Base-by-base conservation (phyloP, 2,888 invertebrate genomes). In the Leucophenga montana region DNA sequence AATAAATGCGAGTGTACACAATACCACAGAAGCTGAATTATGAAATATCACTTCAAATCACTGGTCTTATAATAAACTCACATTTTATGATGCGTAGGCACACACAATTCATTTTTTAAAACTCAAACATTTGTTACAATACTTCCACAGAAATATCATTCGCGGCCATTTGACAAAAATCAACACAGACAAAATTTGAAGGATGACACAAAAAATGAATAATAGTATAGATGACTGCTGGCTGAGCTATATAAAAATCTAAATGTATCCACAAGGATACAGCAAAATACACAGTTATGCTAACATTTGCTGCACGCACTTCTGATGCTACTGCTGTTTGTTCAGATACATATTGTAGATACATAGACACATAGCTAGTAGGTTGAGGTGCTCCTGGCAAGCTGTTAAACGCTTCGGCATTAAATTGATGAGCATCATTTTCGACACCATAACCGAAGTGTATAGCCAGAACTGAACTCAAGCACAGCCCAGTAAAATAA, bases 381-480 rank as follows among this genome's bases (percentile, higher is more conserved):
- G 18, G 56, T 20, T 18, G 27, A 56, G 14, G 20, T 1, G 13
- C 16, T 16, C 13, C 39, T 31, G 18, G 33, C 18, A 44, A 39
- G 61, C 18, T 20, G 67, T 62, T 64, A 72, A 78, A 77, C 62
- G 82, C 72, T 73, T 67, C 16, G 70, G 70, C 78, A 82, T 85
- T 76, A 82, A 79, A 73, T 82, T 79, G 73, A 82, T 84, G 79
- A 75, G 73, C 68, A 59, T 44, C 66, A 67, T 68, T 74, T 75
- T 70, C 56, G 69, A 70, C 68, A 68, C 39, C 54, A 18, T 13
- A 56, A 4, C 56, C 3, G 56, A 3, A 33, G 33, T 8, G 39
- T 39, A 39, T 57, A 20, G 27, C 57, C 27, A 46, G 14, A 64
- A 61, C 39, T 22, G 48, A n/a, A 59, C 59, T 16, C 27, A 16